Conservation (phyloP, 2,888 invertebrate genomes). For the Xanthostigma xanthostigma region DNA sequence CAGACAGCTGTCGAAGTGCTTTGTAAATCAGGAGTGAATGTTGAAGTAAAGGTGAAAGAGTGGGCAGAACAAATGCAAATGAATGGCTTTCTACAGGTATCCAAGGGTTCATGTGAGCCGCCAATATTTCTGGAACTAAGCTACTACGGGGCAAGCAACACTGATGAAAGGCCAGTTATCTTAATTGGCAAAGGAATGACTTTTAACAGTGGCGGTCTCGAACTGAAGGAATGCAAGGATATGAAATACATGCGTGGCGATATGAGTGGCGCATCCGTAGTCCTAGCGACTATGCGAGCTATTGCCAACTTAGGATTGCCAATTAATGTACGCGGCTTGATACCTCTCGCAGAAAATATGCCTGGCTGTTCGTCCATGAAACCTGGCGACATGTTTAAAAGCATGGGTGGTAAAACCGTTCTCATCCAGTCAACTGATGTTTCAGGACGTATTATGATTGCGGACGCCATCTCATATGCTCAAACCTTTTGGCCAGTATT, state of each 20-base stretch:
- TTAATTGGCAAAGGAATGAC: constrained; percentile 56
- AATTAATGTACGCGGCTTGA: constrained; percentile 55
- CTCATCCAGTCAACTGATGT: constrained; percentile 62
- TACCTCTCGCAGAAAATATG: constrained; percentile 70
- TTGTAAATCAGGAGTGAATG: constrained; percentile 40
- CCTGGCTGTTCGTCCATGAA: constrained; percentile 62
- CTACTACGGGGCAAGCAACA: constrained; percentile 46
- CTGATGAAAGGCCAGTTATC: constrained; percentile 48
- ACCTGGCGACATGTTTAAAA: constrained; percentile 61
- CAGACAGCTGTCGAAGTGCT: constrained; percentile 46
- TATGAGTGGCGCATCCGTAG: constrained; percentile 75
- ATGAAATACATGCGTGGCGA: constrained; percentile 65
- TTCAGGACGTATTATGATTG: constrained; percentile 65
- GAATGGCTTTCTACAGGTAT: constrained; percentile 63
- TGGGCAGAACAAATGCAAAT: constrained; percentile 69
- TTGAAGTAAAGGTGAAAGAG: constrained; percentile 47
- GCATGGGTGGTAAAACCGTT: constrained; percentile 61
- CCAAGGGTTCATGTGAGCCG: constrained; percentile 62
- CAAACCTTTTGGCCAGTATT: constrained; percentile 56
- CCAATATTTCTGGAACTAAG: constrained; percentile 65
- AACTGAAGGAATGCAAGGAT: constrained; percentile 44
- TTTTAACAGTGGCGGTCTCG: constrained; percentile 60
- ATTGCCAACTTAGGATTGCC: constrained; percentile 56
- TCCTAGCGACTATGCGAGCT: constrained; percentile 52
- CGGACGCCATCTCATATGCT: constrained; percentile 68